Base-by-base conservation (phyloP, 2,888 invertebrate species). In the Scaptomyza polygonia region DNA sequence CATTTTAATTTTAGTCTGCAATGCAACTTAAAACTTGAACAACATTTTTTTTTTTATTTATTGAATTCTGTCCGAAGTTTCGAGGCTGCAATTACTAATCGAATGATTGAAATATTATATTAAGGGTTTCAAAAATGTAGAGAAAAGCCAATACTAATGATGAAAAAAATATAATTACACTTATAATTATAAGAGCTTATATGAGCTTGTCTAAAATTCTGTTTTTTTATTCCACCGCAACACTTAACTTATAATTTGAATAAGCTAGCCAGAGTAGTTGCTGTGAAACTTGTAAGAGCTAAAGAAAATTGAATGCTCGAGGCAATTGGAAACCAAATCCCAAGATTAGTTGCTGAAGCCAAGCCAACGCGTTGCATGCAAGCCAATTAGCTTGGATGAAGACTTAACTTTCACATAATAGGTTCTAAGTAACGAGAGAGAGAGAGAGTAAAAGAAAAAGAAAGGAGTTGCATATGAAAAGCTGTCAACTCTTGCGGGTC, bases 381-480 rank as follows among this genome's bases (percentile, higher is more conserved):
- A 27, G 55, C 45, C 66, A 64, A 66, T 64, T 64, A 66, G 66
- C 32, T 45, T 43, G 43, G 53, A 30, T 21, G 3, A 2, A 40
- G 12, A 16, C 25, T 52, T 27, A 12, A 12, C 25, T 27, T 14
- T 3, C 5, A 34, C 25, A 25, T 49, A 25, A 49, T 49, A 34
- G 5, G 30, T 29, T 29, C 29, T 9, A 29, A 29, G 9, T 29
- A 7, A 39, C 5, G 21, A 18, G 21, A 18, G 40, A 40, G 18
- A 21, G 42, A 6, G 21, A 12, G 8, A 8, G 14, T n/a, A n/a
- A n/a, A n/a, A n/a, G n/a, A n/a, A n/a, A n/a, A n/a, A 21, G 9
- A 5, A 11, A 4, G 30, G 18, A 16, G 25, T 30, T 45, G 59
- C 36, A 36, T 49, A 49, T 49, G 36, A 49, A 34, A 25, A 11